A percentile compares a stretch with the other conserved stretches of the same genome.
These are phyloP conservation scores for Saccopteryx bilineata DNA, from an alignment of 2,113 vertebrate genomes.

Conservation along the genomic window DNA sequence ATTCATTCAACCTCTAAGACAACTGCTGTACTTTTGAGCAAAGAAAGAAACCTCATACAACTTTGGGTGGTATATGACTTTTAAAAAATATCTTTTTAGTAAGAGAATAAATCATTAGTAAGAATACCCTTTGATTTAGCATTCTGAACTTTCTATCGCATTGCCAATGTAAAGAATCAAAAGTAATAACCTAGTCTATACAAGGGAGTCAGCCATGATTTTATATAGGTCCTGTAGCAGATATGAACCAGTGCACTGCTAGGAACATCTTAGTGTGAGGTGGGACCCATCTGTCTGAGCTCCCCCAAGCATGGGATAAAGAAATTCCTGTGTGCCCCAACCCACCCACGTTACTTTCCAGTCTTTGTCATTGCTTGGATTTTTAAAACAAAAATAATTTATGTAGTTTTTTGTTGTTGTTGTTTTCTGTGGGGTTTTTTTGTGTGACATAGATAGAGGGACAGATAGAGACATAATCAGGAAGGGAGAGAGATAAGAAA, in stretches of 20 bases:
- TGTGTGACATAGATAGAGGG: too few relatives aligned
- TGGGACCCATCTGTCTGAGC: background rate
- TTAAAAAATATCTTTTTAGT: background rate
- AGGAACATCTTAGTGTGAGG: background rate
- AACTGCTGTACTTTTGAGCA: background rate
- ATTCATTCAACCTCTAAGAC: background rate
- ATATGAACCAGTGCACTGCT: background rate
- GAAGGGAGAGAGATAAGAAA: too few relatives aligned
- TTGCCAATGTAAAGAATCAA: background rate
- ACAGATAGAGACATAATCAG: too few relatives aligned
- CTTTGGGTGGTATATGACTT: background rate
- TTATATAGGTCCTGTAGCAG: background rate
- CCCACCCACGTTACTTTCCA: background rate
- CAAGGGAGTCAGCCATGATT: background rate
- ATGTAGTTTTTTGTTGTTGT: too few relatives aligned
- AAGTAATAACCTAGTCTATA: background rate
- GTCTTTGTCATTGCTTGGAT: constrained; percentile 6
- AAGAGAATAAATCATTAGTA: background rate
- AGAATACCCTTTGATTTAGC: background rate
- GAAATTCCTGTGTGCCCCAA: background rate
- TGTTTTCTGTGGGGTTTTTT: too few relatives aligned
- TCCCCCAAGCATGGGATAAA: background rate
- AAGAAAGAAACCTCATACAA: background rate
- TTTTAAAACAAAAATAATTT: background rate
- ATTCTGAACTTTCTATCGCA: background rate